Evolutionary conservation across 2,113 vertebrate genomes (phyloP).

Genomic region (Forbesichthys agassizii): DNA sequence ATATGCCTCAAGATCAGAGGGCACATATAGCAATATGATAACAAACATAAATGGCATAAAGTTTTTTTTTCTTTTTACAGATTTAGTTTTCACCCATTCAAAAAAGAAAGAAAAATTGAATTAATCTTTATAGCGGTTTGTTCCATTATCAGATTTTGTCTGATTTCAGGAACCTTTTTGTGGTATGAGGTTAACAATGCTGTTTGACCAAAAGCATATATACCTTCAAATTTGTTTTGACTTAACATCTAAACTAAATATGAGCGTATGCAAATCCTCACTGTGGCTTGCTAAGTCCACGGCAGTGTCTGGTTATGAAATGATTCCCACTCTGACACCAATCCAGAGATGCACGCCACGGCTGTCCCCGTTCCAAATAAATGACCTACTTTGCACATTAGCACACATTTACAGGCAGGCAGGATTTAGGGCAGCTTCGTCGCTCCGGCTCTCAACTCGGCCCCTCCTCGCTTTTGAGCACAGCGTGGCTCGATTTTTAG

Average conservation of each 20-base stretch:
- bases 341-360: conserved; percentile 57
- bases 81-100: conserved; percentile 69
- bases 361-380: conserved; percentile 74
- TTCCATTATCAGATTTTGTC: conserved; percentile 75
- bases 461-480: conserved; percentile 35
- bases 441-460: conserved; percentile 28
- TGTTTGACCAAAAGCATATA: conserved; percentile 55
- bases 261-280: conserved; percentile 47
- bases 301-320: conserved; percentile 64
- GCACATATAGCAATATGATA: conserved; percentile 5
- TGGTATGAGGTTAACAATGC: conserved; percentile 66
- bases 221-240: conserved; percentile 48
- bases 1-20: conserved; percentile 31
- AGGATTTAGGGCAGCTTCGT: conserved; percentile 46
- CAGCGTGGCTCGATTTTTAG: conserved; percentile 48
- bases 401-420: conserved; percentile 71
- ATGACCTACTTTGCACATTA: conserved; percentile 77
- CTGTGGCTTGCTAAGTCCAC: conserved; percentile 53
- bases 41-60: conserved; percentile 33
- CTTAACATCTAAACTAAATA: conserved; percentile 48
- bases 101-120: conserved; percentile 52
- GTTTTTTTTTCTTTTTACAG: conserved; percentile 57
- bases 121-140: conserved; percentile 75
- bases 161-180: conserved; percentile 68
- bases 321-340: conserved; percentile 56